Base-by-base conservation (phyloP, 2,888 invertebrate genomes). In the Operophtera brumata region DNA sequence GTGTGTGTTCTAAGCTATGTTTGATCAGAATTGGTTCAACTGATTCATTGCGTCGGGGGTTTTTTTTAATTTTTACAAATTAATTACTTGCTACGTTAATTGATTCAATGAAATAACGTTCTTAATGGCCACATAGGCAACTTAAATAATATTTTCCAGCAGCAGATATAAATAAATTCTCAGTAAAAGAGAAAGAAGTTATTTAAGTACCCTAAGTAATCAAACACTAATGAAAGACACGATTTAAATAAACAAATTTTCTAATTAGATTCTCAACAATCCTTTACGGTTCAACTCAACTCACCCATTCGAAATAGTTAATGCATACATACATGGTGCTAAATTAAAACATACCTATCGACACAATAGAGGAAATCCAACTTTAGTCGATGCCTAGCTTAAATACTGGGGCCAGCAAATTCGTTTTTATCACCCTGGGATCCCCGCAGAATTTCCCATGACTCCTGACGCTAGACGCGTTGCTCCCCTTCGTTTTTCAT, bases 361-460 rank as follows among this genome's bases (percentile, higher is more conserved):
- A 53, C 62, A 65, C 63, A 63, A 57, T 54, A 61, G 76, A 80
- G 87, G 86, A 81, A 86, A 81, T 81, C 72, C 82, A 82, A 70
- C 45, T 69, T 63, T 71, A 78, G 78, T 82, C 79, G 75, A 82
- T 80, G 79, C 66, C 65, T 54, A 44, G 20, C 20, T 4, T 20
- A 20, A 20, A 4, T 20, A 20, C 26, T 12, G 55, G 64, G 74
- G 78, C 80, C 82, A 78, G 80, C 76, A 64, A 77, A 76, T 73
- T 65, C 61, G 63, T 66, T 68, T 57, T 72, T 74, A 71, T 71
- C 66, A 65, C 70, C 52, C 59, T 69, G 84, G 87, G 77, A 84
- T 82, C 86, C 80, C 86, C 84, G 84, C 80, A 79, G 87, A 85
- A 78, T 81, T 88, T 87, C 75, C 86, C 87, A 72, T 69, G 71